Evolutionary conservation across 2,888 invertebrate genomes (phyloP).

Genomic region (Chromoteleia sp.): DNA sequence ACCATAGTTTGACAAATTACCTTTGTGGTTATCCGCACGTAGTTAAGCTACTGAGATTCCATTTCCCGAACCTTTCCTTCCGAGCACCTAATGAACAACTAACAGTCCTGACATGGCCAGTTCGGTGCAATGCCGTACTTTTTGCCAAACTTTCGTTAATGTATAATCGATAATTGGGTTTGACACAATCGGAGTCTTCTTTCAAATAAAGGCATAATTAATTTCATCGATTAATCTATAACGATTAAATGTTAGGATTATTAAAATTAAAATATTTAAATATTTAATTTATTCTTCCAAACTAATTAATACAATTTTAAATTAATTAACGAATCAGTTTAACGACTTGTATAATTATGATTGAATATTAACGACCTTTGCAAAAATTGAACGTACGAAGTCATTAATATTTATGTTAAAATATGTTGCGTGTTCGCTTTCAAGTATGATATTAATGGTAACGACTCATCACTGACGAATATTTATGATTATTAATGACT

Average conservation of each 20-base stretch:
- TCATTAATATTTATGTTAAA: background rate
- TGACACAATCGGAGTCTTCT: too few species aligned
- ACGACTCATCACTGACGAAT: background rate
- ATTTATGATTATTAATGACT: background rate
- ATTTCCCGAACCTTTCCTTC: slow-evolving; percentile 33
- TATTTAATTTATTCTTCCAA: too few species aligned
- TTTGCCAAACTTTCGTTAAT: background rate
- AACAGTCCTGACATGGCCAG: slow-evolving; percentile 3
- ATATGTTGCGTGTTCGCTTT: background rate
- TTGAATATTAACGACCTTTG: background rate
- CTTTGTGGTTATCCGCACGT: slow-evolving; percentile 34
- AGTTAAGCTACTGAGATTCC: slow-evolving; percentile 38
- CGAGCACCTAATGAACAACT: slow-evolving; percentile 31
- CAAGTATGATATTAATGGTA: background rate
- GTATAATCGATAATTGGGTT: background rate
- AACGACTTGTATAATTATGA: background rate
- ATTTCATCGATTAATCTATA: too few species aligned
- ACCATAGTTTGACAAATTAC: slow-evolving; percentile 50
- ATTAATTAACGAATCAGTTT: too few species aligned
- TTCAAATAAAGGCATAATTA: too few species aligned
- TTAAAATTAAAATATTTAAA: too few species aligned
- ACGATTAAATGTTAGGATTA: too few species aligned
- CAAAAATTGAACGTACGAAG: background rate
- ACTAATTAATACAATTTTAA: too few species aligned
- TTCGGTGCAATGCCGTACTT: background rate